phyloP scores from a whole-genome alignment of 2,113 vertebrate genomes.

The Pseudonaja textilis region DNA sequence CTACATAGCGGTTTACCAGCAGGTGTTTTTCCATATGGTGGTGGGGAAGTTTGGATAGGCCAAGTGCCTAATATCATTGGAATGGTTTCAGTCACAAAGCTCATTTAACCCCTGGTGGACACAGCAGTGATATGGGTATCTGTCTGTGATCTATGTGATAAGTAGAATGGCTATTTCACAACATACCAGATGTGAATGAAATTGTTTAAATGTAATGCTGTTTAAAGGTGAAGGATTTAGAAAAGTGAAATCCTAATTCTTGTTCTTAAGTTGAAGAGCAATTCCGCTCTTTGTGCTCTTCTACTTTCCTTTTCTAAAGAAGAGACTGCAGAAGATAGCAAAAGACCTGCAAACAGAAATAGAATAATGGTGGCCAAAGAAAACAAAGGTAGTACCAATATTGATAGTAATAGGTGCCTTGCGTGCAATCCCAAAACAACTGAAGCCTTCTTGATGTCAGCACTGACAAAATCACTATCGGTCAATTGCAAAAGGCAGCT shows the following conservation, averaged over 20 bases:
- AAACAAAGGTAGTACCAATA: too few relatives aligned
- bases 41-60: background rate
- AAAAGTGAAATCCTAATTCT: background rate
- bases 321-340: background rate
- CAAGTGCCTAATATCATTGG: background rate
- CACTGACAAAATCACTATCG: background rate
- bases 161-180: background rate
- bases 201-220: background rate
- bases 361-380: too few relatives aligned
- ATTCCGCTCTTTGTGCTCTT: background rate
- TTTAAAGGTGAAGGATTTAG: background rate
- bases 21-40: background rate
- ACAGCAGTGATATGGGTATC: too few relatives aligned
- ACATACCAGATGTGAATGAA: background rate
- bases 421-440: too few relatives aligned
- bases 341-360: too few relatives aligned
- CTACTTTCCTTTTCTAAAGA: too few relatives aligned
- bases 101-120: too few relatives aligned
- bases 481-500: too few relatives aligned
- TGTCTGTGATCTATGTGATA: too few relatives aligned
- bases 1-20: background rate
- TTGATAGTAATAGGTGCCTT: too few relatives aligned
- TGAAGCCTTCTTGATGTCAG: too few relatives aligned
- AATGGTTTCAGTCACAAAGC: background rate
- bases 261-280: background rate